Evolutionary conservation across 2,113 vertebrate species (phyloP), one percentile per base, ranked within the genome.

Genomic region (Pampusana beccarii): DNA sequence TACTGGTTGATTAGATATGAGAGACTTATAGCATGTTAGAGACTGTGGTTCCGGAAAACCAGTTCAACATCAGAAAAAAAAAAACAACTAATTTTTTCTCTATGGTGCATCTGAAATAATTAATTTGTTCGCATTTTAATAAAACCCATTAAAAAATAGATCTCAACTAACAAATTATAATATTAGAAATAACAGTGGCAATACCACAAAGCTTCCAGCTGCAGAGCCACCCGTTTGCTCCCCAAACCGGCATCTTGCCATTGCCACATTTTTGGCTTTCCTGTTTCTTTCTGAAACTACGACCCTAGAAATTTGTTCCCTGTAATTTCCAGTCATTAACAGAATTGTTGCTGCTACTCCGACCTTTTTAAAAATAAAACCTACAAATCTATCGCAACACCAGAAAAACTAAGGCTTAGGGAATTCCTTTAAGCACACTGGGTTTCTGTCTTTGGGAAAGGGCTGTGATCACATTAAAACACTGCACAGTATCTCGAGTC

Each of bases 91-190:
- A 92, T 94, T 96, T 88, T 65, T 73, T 86, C 96, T 97, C 95
- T 57, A 4, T 44, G 93, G 80, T 78, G 95, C 86, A 81, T 86
- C 91, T 96, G 94, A 66, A 98, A 97, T 91, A 98, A 95, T 91
- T 86, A 97, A 95, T 85, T 80, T 94, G 94, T 65, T 96, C 93
- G 81, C 60, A 94, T 93, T 97, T 96, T 96, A 89, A 94, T 77
- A 75, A 77, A 90, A 95, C 69, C 90, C 72, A 83, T 62, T 72
- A 40, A 64, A 85, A 96, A 95, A 78, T 54, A 88, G 83, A 89
- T 89, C 79, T 48, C 79, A 93, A 1, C 33, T 51, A 57, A 92
- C 17, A 72, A 88, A 81, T 90, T 77, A 38, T 58, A 95, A 61
- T 34, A 4, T 16, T 20, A 31, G 82, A 10, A 79, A 8, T 26